A percentile compares a stretch with the other conserved stretches of the same genome.
Conservation (phyloP, 2,888 invertebrate species). For the Rhopalosiphum nymphaeae region DNA sequence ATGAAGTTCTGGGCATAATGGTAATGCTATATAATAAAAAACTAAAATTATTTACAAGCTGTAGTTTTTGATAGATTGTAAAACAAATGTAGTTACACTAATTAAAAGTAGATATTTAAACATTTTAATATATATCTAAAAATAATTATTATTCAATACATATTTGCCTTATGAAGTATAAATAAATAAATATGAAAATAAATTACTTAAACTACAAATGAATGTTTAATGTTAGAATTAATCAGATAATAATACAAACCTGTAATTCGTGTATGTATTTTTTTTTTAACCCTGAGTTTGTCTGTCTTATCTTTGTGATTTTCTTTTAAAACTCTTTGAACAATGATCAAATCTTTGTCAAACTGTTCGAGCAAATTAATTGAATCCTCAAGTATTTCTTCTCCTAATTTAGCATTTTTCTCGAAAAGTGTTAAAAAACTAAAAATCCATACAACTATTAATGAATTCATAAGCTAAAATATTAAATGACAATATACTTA, state of each 20-base stretch:
- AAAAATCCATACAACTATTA: conserved; percentile 69
- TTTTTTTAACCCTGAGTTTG: conserved; percentile 73
- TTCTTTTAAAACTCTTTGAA: conserved; percentile 75
- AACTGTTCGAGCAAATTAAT: conserved; percentile 76
- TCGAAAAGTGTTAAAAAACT: conserved; percentile 82
- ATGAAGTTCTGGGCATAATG: conserved; percentile 79
- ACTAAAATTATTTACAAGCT: neutral
- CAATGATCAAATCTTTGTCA: conserved; percentile 76
- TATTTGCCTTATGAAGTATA: neutral
- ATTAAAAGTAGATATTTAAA: neutral
- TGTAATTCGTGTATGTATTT: conserved; percentile 78
- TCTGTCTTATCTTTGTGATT: conserved; percentile 70
- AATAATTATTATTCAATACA: neutral
- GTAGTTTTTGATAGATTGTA: neutral
- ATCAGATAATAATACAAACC: conserved; percentile 68
- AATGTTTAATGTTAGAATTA: neutral
- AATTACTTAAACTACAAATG: neutral
- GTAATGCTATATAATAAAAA: conserved; percentile 72
- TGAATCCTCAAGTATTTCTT: conserved; percentile 78
- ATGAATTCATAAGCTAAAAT: neutral
- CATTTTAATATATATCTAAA: neutral
- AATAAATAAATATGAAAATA: neutral
- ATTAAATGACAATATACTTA: conserved; percentile 74
- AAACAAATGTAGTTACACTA: neutral
- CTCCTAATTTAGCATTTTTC: conserved; percentile 77